A percentile compares a stretch with the other conserved stretches of the same genome.
Evolutionary conservation across 2,113 vertebrate genomes (phyloP).

Genomic region (Mus spicilegus): DNA sequence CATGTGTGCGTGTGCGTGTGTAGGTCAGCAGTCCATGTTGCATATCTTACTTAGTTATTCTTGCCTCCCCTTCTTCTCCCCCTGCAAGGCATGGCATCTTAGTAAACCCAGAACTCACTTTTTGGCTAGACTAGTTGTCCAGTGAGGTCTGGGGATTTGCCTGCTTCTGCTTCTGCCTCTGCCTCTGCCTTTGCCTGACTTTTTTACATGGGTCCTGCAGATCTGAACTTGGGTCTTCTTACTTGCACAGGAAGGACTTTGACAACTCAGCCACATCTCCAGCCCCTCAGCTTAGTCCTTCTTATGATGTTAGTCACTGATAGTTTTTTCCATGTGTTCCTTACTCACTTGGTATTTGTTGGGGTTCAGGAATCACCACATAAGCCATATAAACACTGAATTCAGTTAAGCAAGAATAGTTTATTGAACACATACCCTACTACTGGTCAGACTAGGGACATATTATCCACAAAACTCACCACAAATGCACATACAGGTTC

Average conservation of each 20-base stretch:
- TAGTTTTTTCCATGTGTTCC: background rate
- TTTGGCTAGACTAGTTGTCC: background rate
- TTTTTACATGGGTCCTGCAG: background rate
- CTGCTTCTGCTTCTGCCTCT: background rate
- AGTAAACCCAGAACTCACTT: background rate
- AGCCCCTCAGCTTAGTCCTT: background rate
- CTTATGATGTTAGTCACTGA: background rate
- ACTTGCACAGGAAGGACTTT: too few relatives aligned
- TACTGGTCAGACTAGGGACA: too few relatives aligned
- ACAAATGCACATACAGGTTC: too few relatives aligned
- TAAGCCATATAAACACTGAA: too few relatives aligned
- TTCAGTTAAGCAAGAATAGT: too few relatives aligned
- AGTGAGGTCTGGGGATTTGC: background rate
- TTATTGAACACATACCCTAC: too few relatives aligned
- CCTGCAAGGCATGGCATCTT: background rate
- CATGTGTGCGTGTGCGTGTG: background rate
- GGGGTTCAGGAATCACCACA: too few relatives aligned
- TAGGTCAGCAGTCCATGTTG: background rate
- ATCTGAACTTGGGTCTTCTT: too few relatives aligned
- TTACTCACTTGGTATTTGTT: background rate
- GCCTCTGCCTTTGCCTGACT: background rate
- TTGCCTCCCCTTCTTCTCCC: too few relatives aligned
- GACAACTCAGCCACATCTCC: background rate
- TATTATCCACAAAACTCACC: too few relatives aligned
- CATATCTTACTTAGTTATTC: background rate